Conservation (phyloP, 2,797 vertebrate genomes). For the Lutjanus campechanus region DNA sequence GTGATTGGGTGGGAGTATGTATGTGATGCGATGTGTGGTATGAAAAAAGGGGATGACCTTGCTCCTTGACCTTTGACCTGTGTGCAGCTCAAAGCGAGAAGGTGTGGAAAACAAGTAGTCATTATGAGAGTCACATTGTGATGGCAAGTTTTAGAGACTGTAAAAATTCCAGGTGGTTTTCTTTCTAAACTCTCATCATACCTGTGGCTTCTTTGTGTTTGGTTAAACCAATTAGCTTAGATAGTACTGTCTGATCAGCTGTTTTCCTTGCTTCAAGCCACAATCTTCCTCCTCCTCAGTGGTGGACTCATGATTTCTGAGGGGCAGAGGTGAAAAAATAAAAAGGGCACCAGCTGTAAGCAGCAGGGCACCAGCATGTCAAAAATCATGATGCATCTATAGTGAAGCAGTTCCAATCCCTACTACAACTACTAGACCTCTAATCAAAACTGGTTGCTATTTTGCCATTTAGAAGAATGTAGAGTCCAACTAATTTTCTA, state of each 20-base stretch:
- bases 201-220: background rate
- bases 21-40: conserved; percentile 23
- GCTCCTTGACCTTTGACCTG: conserved; percentile 38
- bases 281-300: background rate
- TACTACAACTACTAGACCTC: too few relatives aligned
- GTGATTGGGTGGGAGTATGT: conserved; percentile 1
- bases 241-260: background rate
- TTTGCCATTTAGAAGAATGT: too few relatives aligned
- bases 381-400: too few relatives aligned
- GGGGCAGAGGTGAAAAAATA: too few relatives aligned
- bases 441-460: too few relatives aligned
- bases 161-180: background rate
- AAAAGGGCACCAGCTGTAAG: too few relatives aligned
- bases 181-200: conserved; percentile 5
- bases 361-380: too few relatives aligned
- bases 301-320: too few relatives aligned
- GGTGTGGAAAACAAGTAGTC: conserved; percentile 9
- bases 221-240: background rate
- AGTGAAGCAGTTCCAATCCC: too few relatives aligned
- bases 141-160: background rate
- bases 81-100: background rate
- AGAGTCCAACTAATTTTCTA: too few relatives aligned
- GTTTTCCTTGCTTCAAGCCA: background rate
- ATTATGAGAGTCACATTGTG: background rate
- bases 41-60: conserved; percentile 24